Base-by-base conservation (phyloP, 2,888 invertebrate species). In the Zaprionus lineosus region DNA sequence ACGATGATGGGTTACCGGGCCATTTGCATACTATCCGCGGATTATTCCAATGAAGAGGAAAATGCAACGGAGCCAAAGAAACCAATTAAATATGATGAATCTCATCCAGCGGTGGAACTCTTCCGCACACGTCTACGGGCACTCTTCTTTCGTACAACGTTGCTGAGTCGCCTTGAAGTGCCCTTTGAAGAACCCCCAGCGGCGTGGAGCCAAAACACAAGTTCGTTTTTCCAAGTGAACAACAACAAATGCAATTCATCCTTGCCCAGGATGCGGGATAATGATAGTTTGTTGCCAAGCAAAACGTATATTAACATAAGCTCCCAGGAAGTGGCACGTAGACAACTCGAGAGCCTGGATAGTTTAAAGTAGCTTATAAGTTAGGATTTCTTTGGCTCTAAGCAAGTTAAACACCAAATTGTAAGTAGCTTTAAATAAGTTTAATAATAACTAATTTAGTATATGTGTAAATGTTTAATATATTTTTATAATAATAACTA, bases 111-210 rank as follows among this genome's bases (percentile, higher is more conserved):
- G 1, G 68, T 88, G 11, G 55, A 73, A 21, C 46, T 58, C 3
- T 89, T 89, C 43, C 83, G 85, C 0, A 62, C 74, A 47, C 83
- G 90, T 1, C 69, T 89, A 15, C 74, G 74, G 1, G 43, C 68
- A 0, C 62, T 89, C 0, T 86, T 89, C 33, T 88, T 79, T 51
- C 79, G 76, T 6, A 88, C 89, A 1, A 78, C 79, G 0, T 51
- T 89, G 4, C 55, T 89, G 2, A 88, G 86, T 37, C 87, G 89
- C 6, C 21, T 89, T 31, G 57, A 78, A 31, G 72, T 87, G 0
- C 1, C 59, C 1, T 94, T 86, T 93, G 93, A 88, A 95, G 97
- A 91, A 96, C 37, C 84, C 19, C 71, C 74, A 96, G 83, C 96
- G 6, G 58, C 48, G 1, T 31, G 84, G n/a, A 21, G n/a, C n/a